Evolutionary conservation across 2,113 vertebrate species (phyloP).

Genomic region (Nothocercus nigrocapillus): DNA sequence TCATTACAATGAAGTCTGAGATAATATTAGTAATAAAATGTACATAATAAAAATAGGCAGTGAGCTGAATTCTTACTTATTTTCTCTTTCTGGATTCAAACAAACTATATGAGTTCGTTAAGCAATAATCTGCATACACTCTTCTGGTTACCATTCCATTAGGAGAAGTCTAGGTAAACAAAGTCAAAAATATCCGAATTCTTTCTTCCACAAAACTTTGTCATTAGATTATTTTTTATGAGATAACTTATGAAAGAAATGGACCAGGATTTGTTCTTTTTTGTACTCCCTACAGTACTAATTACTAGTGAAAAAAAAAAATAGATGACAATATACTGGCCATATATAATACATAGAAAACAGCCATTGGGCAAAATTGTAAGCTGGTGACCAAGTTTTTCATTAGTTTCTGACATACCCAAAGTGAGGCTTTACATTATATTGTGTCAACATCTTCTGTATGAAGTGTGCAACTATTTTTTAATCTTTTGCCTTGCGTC

Average conservation of each 20-base stretch:
- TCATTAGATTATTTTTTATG: constrained; percentile 39
- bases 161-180: not conserved
- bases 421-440: not conserved
- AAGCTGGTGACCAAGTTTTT: not conserved
- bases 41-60: not conserved
- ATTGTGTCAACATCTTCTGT: not conserved
- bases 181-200: not conserved
- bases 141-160: not conserved
- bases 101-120: not conserved
- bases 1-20: not conserved
- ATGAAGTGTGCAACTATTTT: not conserved
- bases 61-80: not conserved
- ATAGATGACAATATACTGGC: not conserved
- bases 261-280: not conserved
- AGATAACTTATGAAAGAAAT: not conserved
- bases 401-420: not conserved
- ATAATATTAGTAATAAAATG: not conserved
- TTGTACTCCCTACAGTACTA: not conserved
- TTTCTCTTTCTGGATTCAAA: not conserved
- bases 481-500: not conserved
- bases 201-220: not conserved
- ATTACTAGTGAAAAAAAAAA: constrained; percentile 11
- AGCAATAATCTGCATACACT: not conserved
- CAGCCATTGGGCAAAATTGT: not conserved
- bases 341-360: not conserved